Evolutionary conservation across 1,140 invertebrate species (phyloP).

Genomic region (Lasaia peninsularis): DNA sequence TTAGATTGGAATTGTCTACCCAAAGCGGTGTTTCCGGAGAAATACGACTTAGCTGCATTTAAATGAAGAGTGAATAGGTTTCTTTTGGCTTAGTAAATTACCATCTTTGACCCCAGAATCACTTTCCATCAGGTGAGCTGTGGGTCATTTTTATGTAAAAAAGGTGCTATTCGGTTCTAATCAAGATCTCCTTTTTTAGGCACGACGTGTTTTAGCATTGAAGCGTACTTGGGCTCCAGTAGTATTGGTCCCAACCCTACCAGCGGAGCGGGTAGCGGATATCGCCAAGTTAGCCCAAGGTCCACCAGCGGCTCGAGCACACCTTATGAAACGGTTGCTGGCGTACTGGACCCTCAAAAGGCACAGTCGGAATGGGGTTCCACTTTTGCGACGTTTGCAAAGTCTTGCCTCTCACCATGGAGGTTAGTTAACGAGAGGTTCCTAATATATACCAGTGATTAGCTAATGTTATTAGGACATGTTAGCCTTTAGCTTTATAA

Average conservation of each 20-base stretch:
- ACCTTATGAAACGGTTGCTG: conserved; percentile 92
- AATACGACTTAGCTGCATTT: too few relatives aligned
- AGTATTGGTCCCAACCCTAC: conserved; percentile 96
- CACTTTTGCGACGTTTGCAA: conserved; percentile 91
- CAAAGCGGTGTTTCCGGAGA: too few relatives aligned
- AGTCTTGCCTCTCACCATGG: conserved; percentile 80
- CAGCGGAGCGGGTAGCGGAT: conserved; percentile 91
- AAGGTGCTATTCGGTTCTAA: not conserved
- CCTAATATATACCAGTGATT: too few relatives aligned
- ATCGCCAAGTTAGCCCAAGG: conserved; percentile 83
- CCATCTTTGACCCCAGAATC: too few relatives aligned
- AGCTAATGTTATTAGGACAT: too few relatives aligned
- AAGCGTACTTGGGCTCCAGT: conserved; percentile 93
- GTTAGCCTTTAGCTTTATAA: too few relatives aligned
- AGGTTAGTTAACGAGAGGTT: conserved; percentile 7
- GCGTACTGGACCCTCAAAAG: conserved; percentile 97
- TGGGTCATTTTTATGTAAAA: not conserved
- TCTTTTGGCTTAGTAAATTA: too few relatives aligned
- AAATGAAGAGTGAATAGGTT: too few relatives aligned
- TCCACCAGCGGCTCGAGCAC: conserved; percentile 80
- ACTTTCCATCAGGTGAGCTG: too few relatives aligned
- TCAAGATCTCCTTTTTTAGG: too few relatives aligned
- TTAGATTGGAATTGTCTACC: too few relatives aligned
- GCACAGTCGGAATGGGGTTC: conserved; percentile 97
- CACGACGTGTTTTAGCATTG: conserved; percentile 84